phyloP scores from a whole-genome alignment of 2,888 invertebrate genomes.

The Dexiosoma caninum region DNA sequence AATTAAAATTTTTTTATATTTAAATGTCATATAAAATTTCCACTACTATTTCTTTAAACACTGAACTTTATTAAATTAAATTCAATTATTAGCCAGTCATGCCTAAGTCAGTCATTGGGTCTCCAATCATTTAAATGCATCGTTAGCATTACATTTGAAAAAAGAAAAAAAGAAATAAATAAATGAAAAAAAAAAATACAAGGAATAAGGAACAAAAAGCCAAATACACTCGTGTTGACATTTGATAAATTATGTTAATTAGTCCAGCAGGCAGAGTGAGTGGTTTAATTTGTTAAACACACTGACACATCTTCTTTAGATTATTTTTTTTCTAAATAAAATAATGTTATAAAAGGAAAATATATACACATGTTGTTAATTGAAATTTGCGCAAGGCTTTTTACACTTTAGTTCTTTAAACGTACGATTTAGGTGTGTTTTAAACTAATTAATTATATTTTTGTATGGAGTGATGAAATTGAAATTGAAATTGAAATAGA shows the following conservation, averaged over 20 bases:
- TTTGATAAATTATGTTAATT: constrained; percentile 67
- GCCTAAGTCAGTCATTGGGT: constrained; percentile 63
- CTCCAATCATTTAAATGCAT: constrained; percentile 63
- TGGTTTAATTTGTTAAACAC: constrained; percentile 40
- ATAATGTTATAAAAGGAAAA: not conserved
- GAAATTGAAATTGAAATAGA: too few species aligned
- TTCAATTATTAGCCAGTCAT: constrained; percentile 57
- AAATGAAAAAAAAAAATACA: constrained; percentile 1
- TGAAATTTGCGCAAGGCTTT: constrained; percentile 44
- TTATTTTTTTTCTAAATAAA: not conserved
- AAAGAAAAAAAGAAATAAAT: constrained; percentile 1
- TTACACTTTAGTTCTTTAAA: constrained; percentile 1
- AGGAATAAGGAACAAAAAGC: constrained; percentile 18
- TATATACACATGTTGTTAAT: constrained; percentile 1
- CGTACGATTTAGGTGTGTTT: constrained; percentile 50
- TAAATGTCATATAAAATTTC: too few species aligned
- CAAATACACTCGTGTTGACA: constrained; percentile 65
- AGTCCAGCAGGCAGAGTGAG: constrained; percentile 59
- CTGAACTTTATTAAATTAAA: constrained; percentile 32
- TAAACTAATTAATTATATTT: constrained; percentile 52
- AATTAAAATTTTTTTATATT: too few species aligned
- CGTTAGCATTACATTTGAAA: constrained; percentile 51
- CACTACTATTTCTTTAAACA: not conserved
- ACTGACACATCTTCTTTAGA: constrained; percentile 30
- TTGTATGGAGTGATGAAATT: constrained; percentile 1